Evolutionary conservation across 2,797 vertebrate species (phyloP).

Genomic region (Hippoglossus hippoglossus): DNA sequence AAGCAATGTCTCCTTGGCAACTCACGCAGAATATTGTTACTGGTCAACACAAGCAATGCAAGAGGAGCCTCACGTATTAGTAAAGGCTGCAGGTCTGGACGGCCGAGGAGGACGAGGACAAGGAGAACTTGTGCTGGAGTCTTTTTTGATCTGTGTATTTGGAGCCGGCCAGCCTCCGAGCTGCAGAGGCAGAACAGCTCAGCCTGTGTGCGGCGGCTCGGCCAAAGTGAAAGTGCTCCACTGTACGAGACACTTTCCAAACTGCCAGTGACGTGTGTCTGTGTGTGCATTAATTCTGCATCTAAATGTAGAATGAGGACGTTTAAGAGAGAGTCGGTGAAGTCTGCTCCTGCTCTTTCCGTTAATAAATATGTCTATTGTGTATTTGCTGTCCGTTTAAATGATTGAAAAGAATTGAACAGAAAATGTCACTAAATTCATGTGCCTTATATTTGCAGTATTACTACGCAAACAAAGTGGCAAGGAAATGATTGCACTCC

Average conservation of each 20-base stretch:
- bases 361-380: conserved; percentile 46
- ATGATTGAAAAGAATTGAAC: not conserved
- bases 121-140: conserved; percentile 71
- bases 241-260: conserved; percentile 56
- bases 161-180: conserved; percentile 50
- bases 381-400: conserved; percentile 1
- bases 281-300: conserved; percentile 23
- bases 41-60: conserved; percentile 58
- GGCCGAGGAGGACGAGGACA: conserved; percentile 50
- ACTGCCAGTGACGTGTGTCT: conserved; percentile 51
- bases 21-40: conserved; percentile 58
- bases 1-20: not conserved
- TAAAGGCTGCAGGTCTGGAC: conserved; percentile 28
- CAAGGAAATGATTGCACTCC: not conserved
- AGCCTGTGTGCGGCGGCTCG: conserved; percentile 60
- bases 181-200: conserved; percentile 64
- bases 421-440: no score
- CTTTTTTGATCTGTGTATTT: conserved; percentile 69
- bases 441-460: not conserved
- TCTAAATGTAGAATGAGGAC: conserved; percentile 47
- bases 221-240: conserved; percentile 57
- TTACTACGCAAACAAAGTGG: not conserved
- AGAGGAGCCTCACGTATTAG: conserved; percentile 16
- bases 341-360: conserved; percentile 27
- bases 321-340: conserved; percentile 19